Percentiles rank a stretch among this genome's conserved stretches.
phyloP scores from a whole-genome alignment of 2,888 invertebrate genomes.

The Eudasyphora cyanicolor region DNA sequence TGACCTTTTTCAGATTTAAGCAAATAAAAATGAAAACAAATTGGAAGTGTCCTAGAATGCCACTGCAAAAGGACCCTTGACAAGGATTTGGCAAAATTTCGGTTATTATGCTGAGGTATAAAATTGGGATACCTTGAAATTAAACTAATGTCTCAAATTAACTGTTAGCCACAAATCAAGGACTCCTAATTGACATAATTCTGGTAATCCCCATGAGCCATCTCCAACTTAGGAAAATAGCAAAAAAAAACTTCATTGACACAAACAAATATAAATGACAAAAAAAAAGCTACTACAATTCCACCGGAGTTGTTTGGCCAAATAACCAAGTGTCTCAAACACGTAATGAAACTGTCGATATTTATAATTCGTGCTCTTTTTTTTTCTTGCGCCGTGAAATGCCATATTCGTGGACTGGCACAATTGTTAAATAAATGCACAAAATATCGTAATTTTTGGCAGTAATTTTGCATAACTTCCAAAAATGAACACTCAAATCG shows the following conservation, averaged over 20 bases:
- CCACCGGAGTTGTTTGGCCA: too few species aligned
- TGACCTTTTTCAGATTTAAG: background rate
- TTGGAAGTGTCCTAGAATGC: background rate
- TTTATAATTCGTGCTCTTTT: background rate
- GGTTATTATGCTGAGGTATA: background rate
- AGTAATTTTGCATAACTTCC: conserved; percentile 39
- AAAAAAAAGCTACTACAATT: too few species aligned
- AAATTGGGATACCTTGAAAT: background rate
- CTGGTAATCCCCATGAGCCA: too few species aligned
- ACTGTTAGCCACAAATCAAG: background rate
- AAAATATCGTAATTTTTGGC: conserved; percentile 24
- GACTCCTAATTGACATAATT: background rate
- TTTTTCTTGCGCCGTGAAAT: background rate
- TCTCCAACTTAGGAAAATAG: background rate
- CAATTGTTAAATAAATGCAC: conserved; percentile 42
- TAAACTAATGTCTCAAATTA: background rate
- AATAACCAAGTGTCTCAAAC: background rate
- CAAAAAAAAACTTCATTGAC: background rate
- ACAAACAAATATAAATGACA: background rate
- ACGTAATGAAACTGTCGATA: conserved; percentile 1
- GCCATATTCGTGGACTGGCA: background rate
- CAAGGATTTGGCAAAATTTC: background rate
- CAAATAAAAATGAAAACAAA: background rate
- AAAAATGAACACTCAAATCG: background rate
- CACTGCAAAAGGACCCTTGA: background rate